These are phyloP conservation scores for Ophion slaviceki DNA, from an alignment of 2,888 invertebrate genomes.

Conservation along the genomic window DNA sequence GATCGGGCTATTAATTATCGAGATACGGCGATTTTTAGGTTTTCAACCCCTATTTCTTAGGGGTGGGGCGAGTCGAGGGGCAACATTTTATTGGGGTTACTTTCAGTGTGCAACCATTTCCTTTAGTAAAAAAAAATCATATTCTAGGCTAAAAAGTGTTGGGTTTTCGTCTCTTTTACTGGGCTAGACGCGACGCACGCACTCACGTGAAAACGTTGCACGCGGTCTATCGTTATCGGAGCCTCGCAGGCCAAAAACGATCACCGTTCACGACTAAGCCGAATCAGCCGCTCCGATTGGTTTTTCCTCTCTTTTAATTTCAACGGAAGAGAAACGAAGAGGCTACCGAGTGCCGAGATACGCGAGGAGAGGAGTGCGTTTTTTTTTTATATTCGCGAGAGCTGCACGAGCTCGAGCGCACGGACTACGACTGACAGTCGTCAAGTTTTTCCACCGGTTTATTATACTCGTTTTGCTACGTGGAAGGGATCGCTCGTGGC, in stretches of 20 bases:
- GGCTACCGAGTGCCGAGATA: not conserved
- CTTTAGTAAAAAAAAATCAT: no score
- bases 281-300: not conserved
- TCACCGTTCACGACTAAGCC: slow-evolving; percentile 36
- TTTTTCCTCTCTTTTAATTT: not conserved
- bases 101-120: no score
- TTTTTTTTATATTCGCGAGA: slow-evolving; percentile 29
- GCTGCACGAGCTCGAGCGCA: slow-evolving; percentile 74
- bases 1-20: no score
- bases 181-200: slow-evolving; percentile 1
- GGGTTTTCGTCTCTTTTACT: no score
- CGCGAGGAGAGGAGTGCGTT: not conserved
- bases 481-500: slow-evolving; percentile 73
- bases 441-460: slow-evolving; percentile 74
- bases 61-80: no score
- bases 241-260: slow-evolving; percentile 43
- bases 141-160: no score
- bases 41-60: no score
- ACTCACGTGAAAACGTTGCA: slow-evolving; percentile 51
- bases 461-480: slow-evolving; percentile 68
- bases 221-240: slow-evolving; percentile 46
- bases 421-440: slow-evolving; percentile 79
- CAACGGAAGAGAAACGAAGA: not conserved
- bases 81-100: no score
- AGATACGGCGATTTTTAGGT: no score